These are phyloP conservation scores for Aurelia aurita complex sp. Pacific DNA, from an alignment of 30 jellyfish, hydroid and myxozoan genomes.

Conservation along the genomic window DNA sequence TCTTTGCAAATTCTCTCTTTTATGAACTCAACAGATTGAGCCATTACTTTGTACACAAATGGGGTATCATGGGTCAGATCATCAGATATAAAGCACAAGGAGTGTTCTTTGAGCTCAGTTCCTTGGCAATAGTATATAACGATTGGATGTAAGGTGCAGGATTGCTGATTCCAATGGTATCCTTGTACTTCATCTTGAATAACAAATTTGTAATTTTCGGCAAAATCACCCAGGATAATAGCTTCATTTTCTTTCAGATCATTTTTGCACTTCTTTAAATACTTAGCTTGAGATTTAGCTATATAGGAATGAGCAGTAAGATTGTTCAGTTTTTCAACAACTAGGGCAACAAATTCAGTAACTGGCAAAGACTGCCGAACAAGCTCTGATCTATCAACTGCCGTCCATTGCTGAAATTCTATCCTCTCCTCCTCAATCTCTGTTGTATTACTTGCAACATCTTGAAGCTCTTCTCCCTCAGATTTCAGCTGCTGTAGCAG, in stretches of 20 bases:
- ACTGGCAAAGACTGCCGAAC: constrained; percentile 35
- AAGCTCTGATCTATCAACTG: constrained; percentile 67
- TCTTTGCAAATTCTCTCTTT: background rate
- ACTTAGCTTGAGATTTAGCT: constrained; percentile 64
- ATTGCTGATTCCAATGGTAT: constrained; percentile 54
- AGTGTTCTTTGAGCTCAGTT: constrained; percentile 20
- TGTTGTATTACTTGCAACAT: too few relatives aligned
- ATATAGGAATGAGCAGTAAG: constrained; percentile 75
- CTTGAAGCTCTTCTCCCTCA: too few relatives aligned
- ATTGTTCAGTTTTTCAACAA: constrained; percentile 32
- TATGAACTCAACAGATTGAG: background rate
- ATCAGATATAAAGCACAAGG: constrained; percentile 68
- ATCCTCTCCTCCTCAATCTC: constrained; percentile 38
- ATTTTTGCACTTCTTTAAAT: constrained; percentile 52
- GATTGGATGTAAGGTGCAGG: constrained; percentile 41
- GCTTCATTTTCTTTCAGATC: constrained; percentile 33
- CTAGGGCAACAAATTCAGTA: constrained; percentile 32
- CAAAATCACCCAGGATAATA: constrained; percentile 68
- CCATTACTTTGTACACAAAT: constrained; percentile 23
- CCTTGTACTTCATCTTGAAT: constrained; percentile 47
- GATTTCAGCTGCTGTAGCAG: constrained; percentile 12
- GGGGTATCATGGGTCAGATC: constrained; percentile 52
- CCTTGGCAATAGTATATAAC: constrained; percentile 26
- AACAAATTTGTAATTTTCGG: constrained; percentile 34
- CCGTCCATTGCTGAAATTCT: constrained; percentile 68